Evolutionary conservation across 2,888 invertebrate genomes (phyloP), one percentile per base, ranked within the genome.

Genomic region (Smittia aterrima): DNA sequence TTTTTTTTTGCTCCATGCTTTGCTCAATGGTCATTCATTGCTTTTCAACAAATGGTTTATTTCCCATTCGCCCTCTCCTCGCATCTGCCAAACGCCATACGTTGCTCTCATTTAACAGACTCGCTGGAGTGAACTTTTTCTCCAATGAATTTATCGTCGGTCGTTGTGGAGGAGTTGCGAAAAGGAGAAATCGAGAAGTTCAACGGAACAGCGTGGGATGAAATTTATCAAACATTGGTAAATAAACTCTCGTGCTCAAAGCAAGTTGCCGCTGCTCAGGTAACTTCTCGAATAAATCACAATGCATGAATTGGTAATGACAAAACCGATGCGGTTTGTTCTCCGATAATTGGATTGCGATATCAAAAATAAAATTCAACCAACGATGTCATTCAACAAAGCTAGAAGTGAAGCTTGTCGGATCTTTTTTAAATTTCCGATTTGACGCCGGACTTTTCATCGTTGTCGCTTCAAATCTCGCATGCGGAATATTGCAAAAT

Each of bases 21-120:
- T 70, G 22, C 54, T 70, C 70, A 70, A 70, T 70, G 70, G 70
- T 54, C 70, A 70, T 53, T 70, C 70, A 70, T 53, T 67, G n/a
- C 41, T 41, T 67, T 47, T 22, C 24, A 66, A 22, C 67, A 67
- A 67, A 67, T 67, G 67, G 24, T 67, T 24, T 41, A 22, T 66
- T 66, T 66, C 9, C 40, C 58, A 4, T 58, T 58, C 18, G 20
- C 9, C 32, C 32, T 32, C 32, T 32, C 32, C 32, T 32, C 58
- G 18, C 58, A 58, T 7, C 16, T 58, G 58, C 58, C 47, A 47
- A 47, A 16, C 16, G n/a, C 16, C 32, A 32, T 32, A 32, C 32
- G 32, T 47, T 13, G 53, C 53, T 16, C 18, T 47, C n/a, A 16
- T 47, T 13, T 18, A 47, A 47, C n/a, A 47, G 53, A 16, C 18